Conservation (phyloP, 1,140 invertebrate species). For the Drosophila arawakana region DNA sequence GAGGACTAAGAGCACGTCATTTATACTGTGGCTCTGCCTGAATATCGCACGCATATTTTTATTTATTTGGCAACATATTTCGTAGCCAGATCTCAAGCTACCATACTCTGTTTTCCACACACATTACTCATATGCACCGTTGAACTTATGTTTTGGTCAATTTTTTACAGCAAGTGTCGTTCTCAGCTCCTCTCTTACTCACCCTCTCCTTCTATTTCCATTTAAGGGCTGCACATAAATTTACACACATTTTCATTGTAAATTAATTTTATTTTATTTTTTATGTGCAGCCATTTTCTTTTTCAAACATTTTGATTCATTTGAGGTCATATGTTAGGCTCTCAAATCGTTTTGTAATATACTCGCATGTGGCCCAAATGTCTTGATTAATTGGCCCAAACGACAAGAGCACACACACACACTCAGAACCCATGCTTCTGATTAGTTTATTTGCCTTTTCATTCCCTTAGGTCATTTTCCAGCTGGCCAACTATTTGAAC, state of each 20-base stretch:
- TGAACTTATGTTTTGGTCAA: constrained; percentile 74
- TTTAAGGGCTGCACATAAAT: constrained; percentile 21
- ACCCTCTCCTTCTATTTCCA: not conserved
- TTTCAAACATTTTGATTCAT: constrained; percentile 54
- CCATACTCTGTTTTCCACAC: constrained; percentile 1
- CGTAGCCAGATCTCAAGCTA: constrained; percentile 34
- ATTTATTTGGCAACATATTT: constrained; percentile 76
- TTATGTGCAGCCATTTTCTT: constrained; percentile 43
- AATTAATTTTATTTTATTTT: constrained; percentile 64
- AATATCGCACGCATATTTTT: constrained; percentile 44
- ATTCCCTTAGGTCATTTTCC: not conserved
- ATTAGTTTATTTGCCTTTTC: constrained; percentile 40
- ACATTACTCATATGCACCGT: constrained; percentile 63
- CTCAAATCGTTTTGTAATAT: constrained; percentile 14
- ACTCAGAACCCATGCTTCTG: constrained; percentile 34
- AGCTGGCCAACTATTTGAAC: constrained; percentile 4
- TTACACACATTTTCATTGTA: constrained; percentile 73
- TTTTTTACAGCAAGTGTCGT: constrained; percentile 56
- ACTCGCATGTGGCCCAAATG: constrained; percentile 42
- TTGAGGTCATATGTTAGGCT: constrained; percentile 46
- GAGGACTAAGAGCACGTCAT: constrained; percentile 62
- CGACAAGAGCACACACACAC: constrained; percentile 26
- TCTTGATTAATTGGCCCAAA: constrained; percentile 56
- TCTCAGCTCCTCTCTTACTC: constrained; percentile 10
- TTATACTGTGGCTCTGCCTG: constrained; percentile 30